These are phyloP conservation scores for Eriocheir sinensis DNA, from an alignment of 1,140 invertebrate species.

Conservation along the genomic window DNA sequence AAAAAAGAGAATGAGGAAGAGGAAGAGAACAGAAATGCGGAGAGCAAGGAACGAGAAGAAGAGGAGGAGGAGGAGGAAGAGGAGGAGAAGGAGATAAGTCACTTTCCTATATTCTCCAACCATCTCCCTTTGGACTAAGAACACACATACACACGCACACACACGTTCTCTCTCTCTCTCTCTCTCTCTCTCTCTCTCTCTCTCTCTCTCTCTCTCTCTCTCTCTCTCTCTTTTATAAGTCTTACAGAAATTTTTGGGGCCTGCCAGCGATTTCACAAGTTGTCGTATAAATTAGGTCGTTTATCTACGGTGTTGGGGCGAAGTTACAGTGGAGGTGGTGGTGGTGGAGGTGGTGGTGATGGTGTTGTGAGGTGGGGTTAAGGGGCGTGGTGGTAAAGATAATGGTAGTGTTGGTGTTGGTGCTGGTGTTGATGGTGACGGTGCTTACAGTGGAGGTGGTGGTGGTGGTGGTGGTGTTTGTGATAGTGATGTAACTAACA, in stretches of 20 bases:
- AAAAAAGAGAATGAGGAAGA: background rate
- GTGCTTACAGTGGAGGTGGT: background rate
- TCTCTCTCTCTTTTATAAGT: conserved; percentile 26
- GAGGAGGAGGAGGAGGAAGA: too few species aligned
- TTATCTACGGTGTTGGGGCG: background rate
- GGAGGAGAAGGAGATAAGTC: too few species aligned
- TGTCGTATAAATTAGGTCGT: conserved; percentile 25
- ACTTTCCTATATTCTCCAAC: too few species aligned
- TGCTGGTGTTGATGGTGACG: too few species aligned
- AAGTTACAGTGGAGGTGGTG: background rate
- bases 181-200: too few species aligned
- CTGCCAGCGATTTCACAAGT: conserved; percentile 22
- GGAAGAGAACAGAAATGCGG: background rate
- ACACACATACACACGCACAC: too few species aligned
- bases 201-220: too few species aligned
- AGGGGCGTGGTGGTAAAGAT: background rate
- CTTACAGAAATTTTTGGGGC: background rate
- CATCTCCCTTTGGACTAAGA: too few species aligned
- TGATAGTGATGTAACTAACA: background rate
- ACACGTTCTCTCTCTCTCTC: too few species aligned
- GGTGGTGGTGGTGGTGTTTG: background rate
- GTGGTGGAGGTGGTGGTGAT: background rate
- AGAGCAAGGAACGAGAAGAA: background rate
- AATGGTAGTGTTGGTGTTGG: too few species aligned
- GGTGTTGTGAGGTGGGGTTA: background rate